phyloP scores from a whole-genome alignment of 2,113 vertebrate species.

The Melanotaenia duboulayi region DNA sequence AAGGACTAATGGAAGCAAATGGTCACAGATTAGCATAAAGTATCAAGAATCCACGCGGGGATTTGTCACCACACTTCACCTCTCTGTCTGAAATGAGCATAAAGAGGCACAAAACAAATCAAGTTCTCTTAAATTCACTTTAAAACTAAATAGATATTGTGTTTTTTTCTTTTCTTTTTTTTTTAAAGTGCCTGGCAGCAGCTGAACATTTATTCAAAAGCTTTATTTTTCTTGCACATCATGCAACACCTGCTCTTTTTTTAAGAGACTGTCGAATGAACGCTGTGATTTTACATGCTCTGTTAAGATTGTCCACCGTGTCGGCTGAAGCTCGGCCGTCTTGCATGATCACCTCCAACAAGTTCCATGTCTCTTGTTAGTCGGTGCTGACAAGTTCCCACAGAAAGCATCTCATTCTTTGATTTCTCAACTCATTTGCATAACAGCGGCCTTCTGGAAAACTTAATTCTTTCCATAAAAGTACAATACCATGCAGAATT shows the following conservation, averaged over 20 bases:
- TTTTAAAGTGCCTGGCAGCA: background rate
- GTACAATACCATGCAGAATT: no score
- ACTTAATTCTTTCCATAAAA: background rate
- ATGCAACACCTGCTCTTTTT: slow-evolving; percentile 15
- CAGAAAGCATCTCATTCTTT: slow-evolving; percentile 41
- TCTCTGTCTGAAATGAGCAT: slow-evolving; percentile 17
- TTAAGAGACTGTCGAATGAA: slow-evolving; percentile 28
- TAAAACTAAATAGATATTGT: slow-evolving; percentile 16
- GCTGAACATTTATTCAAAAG: slow-evolving; percentile 3
- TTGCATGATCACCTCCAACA: slow-evolving; percentile 67
- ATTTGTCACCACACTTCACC: slow-evolving; percentile 14
- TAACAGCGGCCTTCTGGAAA: slow-evolving; percentile 19
- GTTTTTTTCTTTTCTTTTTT: background rate
- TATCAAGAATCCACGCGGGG: slow-evolving; percentile 25
- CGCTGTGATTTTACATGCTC: slow-evolving; percentile 53
- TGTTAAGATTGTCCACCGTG: slow-evolving; percentile 56
- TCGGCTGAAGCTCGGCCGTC: slow-evolving; percentile 36
- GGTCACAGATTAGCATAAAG: slow-evolving; percentile 55
- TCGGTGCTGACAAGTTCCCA: slow-evolving; percentile 45
- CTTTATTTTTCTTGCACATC: slow-evolving; percentile 9
- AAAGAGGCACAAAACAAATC: background rate
- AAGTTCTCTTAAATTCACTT: background rate
- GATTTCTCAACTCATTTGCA: slow-evolving; percentile 39
- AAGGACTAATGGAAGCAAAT: slow-evolving; percentile 52
- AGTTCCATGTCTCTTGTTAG: slow-evolving; percentile 53